phyloP scores from a whole-genome alignment of 2,113 vertebrate genomes.

The Ellobius talpinus region DNA sequence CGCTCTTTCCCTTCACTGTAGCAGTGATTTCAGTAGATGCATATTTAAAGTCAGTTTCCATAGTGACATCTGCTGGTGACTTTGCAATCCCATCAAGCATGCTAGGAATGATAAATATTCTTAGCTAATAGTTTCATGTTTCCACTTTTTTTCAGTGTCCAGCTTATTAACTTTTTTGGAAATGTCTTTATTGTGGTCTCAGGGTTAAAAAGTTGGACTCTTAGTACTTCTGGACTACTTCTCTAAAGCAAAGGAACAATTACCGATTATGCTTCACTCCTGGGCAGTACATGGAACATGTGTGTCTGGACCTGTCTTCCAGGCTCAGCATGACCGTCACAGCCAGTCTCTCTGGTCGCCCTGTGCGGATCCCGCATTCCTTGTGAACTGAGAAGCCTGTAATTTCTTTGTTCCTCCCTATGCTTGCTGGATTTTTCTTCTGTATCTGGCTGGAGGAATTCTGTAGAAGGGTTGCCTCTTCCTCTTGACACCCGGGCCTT shows the following conservation, averaged over 20 bases:
- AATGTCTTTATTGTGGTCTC: constrained; percentile 31
- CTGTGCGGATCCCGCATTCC: background rate
- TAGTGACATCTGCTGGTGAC: constrained; percentile 87
- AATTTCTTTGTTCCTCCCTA: background rate
- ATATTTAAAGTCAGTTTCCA: constrained; percentile 76
- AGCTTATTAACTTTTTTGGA: constrained; percentile 35
- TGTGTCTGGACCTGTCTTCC: background rate
- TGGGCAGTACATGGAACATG: background rate
- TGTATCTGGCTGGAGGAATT: background rate
- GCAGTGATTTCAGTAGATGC: background rate
- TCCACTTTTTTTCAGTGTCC: constrained; percentile 20
- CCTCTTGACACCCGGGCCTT: background rate
- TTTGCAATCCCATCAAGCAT: constrained; percentile 52
- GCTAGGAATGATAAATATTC: constrained; percentile 73
- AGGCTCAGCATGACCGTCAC: too few relatives aligned
- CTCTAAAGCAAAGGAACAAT: background rate
- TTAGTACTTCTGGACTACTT: background rate
- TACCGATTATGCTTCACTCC: background rate
- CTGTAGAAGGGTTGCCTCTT: background rate
- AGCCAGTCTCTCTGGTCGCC: background rate
- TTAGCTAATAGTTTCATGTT: constrained; percentile 45
- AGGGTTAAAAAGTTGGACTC: background rate
- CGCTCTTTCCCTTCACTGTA: constrained; percentile 9
- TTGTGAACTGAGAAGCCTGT: background rate
- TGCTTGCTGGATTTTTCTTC: too few relatives aligned